Conservation (phyloP, 2,113 vertebrate genomes). For the Hypomesus transpacificus region DNA sequence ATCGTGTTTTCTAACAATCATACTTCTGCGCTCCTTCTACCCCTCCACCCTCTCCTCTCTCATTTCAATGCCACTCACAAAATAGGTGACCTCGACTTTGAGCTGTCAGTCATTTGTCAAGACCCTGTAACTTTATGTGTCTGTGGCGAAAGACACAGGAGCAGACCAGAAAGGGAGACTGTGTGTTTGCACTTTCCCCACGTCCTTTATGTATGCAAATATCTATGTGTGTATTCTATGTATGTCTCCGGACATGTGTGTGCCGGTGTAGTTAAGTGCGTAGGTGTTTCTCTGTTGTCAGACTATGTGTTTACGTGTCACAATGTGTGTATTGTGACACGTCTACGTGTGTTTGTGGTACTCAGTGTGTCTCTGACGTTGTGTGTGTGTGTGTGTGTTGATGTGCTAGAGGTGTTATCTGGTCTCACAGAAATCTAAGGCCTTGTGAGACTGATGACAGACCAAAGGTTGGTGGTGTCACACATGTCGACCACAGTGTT, state of each 20-base stretch:
- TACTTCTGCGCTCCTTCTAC: background rate
- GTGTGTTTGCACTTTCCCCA: background rate
- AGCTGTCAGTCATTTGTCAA: slow-evolving; percentile 3
- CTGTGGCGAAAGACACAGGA: background rate
- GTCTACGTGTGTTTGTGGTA: too few relatives aligned
- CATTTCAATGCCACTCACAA: background rate
- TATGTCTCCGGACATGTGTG: background rate
- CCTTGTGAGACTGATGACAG: slow-evolving; percentile 29
- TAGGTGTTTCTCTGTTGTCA: too few relatives aligned
- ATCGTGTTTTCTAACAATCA: background rate
- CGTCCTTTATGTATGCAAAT: background rate
- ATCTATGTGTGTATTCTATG: background rate
- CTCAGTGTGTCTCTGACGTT: background rate
- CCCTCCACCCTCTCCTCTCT: background rate
- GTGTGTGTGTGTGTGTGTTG: background rate
- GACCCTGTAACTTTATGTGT: background rate
- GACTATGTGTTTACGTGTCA: too few relatives aligned
- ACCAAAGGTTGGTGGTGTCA: slow-evolving; percentile 30
- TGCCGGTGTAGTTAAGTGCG: too few relatives aligned
- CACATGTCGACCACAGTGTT: too few relatives aligned
- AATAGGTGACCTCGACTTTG: background rate
- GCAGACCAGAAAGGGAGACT: background rate
- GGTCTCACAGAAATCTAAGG: background rate
- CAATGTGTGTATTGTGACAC: too few relatives aligned
- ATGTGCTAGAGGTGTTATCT: background rate